Evolutionary conservation across 2,113 vertebrate genomes (phyloP).

Genomic region (Ophiodon elongatus): DNA sequence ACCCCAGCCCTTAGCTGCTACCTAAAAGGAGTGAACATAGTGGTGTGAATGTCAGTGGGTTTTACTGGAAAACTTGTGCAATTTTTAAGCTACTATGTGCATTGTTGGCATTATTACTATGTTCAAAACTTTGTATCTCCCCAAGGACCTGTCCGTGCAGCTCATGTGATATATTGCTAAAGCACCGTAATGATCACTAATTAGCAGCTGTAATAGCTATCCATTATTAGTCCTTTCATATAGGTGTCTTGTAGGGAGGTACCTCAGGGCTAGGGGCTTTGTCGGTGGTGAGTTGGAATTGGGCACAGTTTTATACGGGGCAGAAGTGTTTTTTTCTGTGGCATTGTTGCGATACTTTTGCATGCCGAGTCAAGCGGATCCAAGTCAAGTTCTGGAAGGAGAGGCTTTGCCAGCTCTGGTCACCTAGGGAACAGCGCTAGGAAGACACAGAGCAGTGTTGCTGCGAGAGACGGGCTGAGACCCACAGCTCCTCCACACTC

Average conservation of each 20-base stretch:
- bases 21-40: slow-evolving; percentile 65
- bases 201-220: slow-evolving; percentile 40
- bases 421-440: slow-evolving; percentile 86
- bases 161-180: slow-evolving; percentile 52
- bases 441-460: slow-evolving; percentile 71
- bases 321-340: slow-evolving; percentile 83
- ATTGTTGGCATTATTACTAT: slow-evolving; percentile 47
- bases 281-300: slow-evolving; percentile 60
- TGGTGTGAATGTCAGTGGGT: slow-evolving; percentile 37
- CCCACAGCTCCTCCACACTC: slow-evolving; percentile 80
- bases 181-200: slow-evolving; percentile 67
- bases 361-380: slow-evolving; percentile 85
- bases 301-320: slow-evolving; percentile 49
- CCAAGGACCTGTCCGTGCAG: slow-evolving; percentile 7
- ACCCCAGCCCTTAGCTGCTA: slow-evolving; percentile 61
- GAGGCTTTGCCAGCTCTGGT: slow-evolving; percentile 83
- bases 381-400: slow-evolving; percentile 83
- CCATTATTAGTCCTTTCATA: slow-evolving; percentile 52
- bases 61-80: slow-evolving; percentile 41
- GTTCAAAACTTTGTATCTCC: slow-evolving; percentile 32
- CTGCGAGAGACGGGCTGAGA: slow-evolving; percentile 64
- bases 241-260: slow-evolving; percentile 23
- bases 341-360: slow-evolving; percentile 87
- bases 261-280: slow-evolving; percentile 55
- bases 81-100: slow-evolving; percentile 65